Base-by-base conservation (phyloP, 2,888 invertebrate genomes). In the Caenorhabditis drosophilae region DNA sequence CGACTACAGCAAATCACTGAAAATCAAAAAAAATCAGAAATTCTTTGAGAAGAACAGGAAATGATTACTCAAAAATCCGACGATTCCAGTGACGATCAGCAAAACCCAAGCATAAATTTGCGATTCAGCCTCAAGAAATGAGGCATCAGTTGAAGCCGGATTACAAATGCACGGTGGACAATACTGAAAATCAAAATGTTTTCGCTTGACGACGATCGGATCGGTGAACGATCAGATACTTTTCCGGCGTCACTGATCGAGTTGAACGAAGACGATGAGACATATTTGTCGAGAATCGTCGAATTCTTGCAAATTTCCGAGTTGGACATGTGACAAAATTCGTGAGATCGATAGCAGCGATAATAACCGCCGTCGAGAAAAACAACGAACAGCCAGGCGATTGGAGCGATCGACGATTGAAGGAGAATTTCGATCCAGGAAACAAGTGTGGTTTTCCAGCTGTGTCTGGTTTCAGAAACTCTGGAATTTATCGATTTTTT, bases 361-460 rank as follows among this genome's bases (percentile, higher is more conserved):
- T 75, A 79, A 48, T 79, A 79, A 15, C 76, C 68, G 53, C 79
- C 79, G 53, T 78, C 77, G 1, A 79, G 64, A 36, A 79, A 77
- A 0, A 76, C 76, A 4, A 79, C 78, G 45, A 79, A 79, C 0
- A 79, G 67, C 79, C 79, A 79, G 0, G 76, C 78, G 1, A 75
- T 66, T 0, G 79, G 79, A 7, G 79, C 79, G 1, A 79, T 70
- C 18, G 68, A 67, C 0, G 76, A 67, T 51, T 77, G 77, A 0
- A 68, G 64, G 22, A 77, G 22, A 15, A 75, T 66, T 58, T 75
- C 73, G 9, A 72, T 38, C 79, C 79, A 79, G 25, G 78, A 77
- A 1, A 75, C 70, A 38, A 63, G 64, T 1, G 69, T 67, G 0
- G 76, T 76, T 42, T 72, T 73, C 57, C 75, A 66, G 25, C 60